phyloP scores from a whole-genome alignment of 2,888 invertebrate genomes.

The Tipula helvola region DNA sequence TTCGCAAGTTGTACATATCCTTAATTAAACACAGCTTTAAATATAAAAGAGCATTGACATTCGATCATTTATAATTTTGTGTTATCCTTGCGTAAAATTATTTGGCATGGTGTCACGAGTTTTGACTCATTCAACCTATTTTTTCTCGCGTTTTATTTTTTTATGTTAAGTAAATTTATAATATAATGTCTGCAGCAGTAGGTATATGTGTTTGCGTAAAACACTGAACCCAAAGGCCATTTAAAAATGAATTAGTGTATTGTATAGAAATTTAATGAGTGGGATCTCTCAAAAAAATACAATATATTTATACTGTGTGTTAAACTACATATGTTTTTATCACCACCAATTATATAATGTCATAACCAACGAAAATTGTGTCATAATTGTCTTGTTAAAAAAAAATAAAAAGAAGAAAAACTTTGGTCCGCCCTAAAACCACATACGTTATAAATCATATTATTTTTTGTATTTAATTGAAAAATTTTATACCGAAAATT shows the following conservation, averaged over 20 bases:
- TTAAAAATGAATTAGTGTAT: not conserved
- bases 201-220: not conserved
- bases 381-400: not conserved
- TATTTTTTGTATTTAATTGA: not conserved
- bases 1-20: not conserved
- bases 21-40: not conserved
- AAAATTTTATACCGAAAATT: not conserved
- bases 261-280: not conserved
- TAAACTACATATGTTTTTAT: not conserved
- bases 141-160: not conserved
- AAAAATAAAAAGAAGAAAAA: not conserved
- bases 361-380: not conserved
- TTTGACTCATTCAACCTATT: not conserved
- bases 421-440: not conserved
- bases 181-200: not conserved
- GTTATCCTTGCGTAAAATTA: not conserved
- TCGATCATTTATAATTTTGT: not conserved
- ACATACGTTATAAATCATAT: not conserved
- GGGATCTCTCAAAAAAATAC: not conserved
- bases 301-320: not conserved
- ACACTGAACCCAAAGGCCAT: not conserved
- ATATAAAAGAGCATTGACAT: not conserved
- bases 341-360: not conserved
- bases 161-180: not conserved
- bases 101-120: not conserved